Percentiles rank a stretch among this genome's conserved stretches.
Conservation (phyloP, 2,113 vertebrate species). For the Coptodon rendalli region DNA sequence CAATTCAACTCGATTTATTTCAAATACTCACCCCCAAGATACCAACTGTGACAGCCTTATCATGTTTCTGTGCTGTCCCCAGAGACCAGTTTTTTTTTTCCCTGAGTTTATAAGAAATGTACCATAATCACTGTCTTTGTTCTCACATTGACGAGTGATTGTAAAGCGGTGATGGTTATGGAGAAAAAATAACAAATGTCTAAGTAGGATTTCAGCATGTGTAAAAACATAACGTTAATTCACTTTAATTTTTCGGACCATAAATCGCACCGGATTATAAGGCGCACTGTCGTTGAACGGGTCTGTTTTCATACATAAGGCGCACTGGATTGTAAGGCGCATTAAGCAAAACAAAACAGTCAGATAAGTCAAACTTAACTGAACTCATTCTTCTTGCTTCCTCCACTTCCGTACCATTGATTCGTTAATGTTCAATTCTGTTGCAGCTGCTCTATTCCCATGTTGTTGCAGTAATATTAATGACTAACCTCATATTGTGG, state of each 20-base stretch:
- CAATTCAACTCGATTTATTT: not conserved
- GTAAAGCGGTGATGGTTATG: not conserved
- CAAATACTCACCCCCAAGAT: not conserved
- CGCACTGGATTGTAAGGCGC: not conserved
- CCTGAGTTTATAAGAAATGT: not conserved
- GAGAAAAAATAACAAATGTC: not conserved
- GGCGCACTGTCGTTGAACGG: rapidly evolving
- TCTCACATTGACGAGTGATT: not conserved
- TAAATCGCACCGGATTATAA: not conserved
- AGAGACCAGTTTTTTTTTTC: not conserved
- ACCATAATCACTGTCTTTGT: not conserved
- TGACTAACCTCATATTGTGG: no score
- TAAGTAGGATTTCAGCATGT: not conserved
- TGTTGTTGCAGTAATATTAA: no score
- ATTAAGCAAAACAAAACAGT: not conserved
- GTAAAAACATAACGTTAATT: not conserved
- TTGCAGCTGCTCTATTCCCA: no score
- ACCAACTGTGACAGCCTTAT: not conserved
- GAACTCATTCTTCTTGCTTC: not conserved
- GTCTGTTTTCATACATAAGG: not conserved
- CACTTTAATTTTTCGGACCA: not conserved
- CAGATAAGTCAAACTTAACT: not conserved
- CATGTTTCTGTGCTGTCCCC: not conserved
- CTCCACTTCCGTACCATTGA: not conserved
- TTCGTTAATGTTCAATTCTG: not conserved